Conservation (phyloP, 2,797 vertebrate species). For the Denticeps clupeoides region DNA sequence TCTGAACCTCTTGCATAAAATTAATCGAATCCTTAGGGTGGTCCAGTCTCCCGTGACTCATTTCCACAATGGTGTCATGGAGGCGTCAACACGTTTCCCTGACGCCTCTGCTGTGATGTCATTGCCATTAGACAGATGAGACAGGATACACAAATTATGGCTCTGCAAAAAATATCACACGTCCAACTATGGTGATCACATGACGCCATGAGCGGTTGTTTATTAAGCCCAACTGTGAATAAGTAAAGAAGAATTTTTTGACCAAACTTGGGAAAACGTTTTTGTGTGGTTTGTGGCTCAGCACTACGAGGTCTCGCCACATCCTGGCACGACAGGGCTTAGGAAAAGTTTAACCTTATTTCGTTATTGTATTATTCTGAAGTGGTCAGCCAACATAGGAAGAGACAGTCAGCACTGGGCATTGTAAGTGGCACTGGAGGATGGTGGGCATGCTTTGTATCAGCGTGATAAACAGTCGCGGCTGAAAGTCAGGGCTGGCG, state of each 20-base stretch:
- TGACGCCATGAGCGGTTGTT: background rate
- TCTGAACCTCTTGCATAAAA: no score
- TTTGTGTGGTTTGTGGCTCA: no score
- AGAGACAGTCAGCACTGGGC: background rate
- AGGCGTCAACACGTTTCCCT: conserved; percentile 23
- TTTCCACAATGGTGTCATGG: conserved; percentile 29
- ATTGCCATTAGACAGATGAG: conserved; percentile 6
- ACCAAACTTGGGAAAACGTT: no score
- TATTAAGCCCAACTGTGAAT: no score
- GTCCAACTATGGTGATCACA: background rate
- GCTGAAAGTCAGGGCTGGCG: conserved; percentile 21
- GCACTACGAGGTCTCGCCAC: no score
- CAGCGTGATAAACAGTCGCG: background rate
- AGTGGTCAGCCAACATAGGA: no score
- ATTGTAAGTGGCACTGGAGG: background rate
- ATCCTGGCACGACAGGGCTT: no score
- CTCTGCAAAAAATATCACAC: conserved; percentile 14
- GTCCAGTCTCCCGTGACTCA: conserved; percentile 31
- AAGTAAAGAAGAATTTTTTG: no score
- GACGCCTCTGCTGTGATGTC: conserved; percentile 19
- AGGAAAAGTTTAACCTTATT: no score
- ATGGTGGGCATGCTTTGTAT: background rate
- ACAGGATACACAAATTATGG: conserved; percentile 3
- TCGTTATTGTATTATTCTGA: no score
- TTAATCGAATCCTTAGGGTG: no score